A percentile compares a stretch with the other conserved stretches of the same genome.
Evolutionary conservation across 2,888 invertebrate genomes (phyloP).

Genomic region (Drosophila algonquin): DNA sequence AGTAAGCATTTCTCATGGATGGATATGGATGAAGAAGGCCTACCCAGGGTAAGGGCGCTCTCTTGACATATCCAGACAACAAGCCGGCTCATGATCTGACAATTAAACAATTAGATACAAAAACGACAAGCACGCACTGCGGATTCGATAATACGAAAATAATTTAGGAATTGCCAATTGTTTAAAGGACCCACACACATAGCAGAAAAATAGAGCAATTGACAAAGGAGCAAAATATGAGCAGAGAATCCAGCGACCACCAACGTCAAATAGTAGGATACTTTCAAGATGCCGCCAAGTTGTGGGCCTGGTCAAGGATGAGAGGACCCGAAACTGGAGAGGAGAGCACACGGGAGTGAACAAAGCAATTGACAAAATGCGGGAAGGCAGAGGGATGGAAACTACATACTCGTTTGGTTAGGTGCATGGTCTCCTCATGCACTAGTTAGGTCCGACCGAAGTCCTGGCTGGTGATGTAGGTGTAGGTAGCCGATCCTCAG

Average conservation of each 20-base stretch:
- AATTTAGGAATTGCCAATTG: constrained; percentile 67
- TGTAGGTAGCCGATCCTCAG: constrained; percentile 37
- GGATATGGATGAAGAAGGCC: not conserved
- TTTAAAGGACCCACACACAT: constrained; percentile 50
- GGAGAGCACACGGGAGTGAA: constrained; percentile 56
- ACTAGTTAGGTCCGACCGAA: constrained; percentile 56
- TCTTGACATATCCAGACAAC: constrained; percentile 36
- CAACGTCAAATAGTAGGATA: constrained; percentile 49
- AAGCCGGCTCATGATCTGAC: constrained; percentile 63
- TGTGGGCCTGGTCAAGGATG: constrained; percentile 65
- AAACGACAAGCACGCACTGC: constrained; percentile 64
- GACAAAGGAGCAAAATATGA: constrained; percentile 73
- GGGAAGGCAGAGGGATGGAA: constrained; percentile 25
- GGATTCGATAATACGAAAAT: constrained; percentile 81
- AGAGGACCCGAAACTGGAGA: constrained; percentile 58
- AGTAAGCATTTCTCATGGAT: no score
- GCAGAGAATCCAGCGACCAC: constrained; percentile 55
- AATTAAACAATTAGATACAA: constrained; percentile 82
- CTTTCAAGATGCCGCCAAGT: constrained; percentile 65
- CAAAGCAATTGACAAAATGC: constrained; percentile 73
- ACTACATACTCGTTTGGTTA: constrained; percentile 15
- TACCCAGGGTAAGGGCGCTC: constrained; percentile 34
- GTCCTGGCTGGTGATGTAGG: constrained; percentile 24
- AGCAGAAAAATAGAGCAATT: constrained; percentile 74
- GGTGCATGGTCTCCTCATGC: constrained; percentile 29